phyloP scores from a whole-genome alignment of 2,888 invertebrate species.

The Pheosia tremula region DNA sequence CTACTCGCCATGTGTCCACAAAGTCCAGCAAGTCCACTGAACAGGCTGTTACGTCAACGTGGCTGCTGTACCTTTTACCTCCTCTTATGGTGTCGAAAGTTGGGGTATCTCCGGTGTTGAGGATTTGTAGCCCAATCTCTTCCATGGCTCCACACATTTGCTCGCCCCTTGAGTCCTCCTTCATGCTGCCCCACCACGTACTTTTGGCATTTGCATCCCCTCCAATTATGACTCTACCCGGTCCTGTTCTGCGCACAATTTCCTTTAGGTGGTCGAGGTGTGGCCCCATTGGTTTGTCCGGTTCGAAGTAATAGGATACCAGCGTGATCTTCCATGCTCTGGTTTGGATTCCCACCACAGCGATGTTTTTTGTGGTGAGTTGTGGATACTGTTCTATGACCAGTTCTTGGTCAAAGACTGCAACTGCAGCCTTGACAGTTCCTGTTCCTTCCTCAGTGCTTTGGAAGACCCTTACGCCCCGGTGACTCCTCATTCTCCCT shows the following conservation, averaged over 20 bases:
- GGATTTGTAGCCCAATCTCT: not conserved
- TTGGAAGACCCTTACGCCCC: not conserved
- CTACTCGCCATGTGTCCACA: not conserved
- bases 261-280: slow-evolving; percentile 16
- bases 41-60: not conserved
- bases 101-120: too few species aligned
- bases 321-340: not conserved
- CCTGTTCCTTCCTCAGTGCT: not conserved
- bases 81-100: too few species aligned
- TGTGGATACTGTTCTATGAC: slow-evolving; percentile 13
- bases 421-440: slow-evolving; percentile 17
- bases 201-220: slow-evolving; percentile 10
- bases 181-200: too few species aligned
- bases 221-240: slow-evolving; percentile 14
- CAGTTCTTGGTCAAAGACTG: slow-evolving; percentile 11
- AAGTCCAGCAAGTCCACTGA: not conserved
- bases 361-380: slow-evolving; percentile 19
- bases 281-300: slow-evolving; percentile 14
- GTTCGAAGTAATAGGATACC: slow-evolving; percentile 4
- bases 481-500: not conserved
- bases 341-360: slow-evolving; percentile 7
- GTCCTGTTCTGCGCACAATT: slow-evolving; percentile 12
- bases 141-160: not conserved
- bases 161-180: not conserved
- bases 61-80: not conserved